Percentiles rank a stretch among this genome's conserved stretches.
These are phyloP conservation scores for Pocillopora grandis DNA, from an alignment of 92 coral and sea anemone genomes.

Conservation along the genomic window DNA sequence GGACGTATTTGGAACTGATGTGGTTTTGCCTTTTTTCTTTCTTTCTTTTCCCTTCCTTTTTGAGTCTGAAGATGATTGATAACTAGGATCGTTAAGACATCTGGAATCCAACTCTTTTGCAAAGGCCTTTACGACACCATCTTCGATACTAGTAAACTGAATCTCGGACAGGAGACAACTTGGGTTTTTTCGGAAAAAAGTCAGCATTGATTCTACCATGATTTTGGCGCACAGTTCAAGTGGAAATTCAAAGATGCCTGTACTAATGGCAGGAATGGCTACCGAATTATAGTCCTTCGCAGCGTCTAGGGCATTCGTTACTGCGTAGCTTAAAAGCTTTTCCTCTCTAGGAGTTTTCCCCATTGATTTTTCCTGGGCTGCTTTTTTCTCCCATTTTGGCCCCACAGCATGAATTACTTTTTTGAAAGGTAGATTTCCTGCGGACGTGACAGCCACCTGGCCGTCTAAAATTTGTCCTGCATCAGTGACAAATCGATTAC, in stretches of 20 bases:
- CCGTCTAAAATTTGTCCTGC: slow-evolving; percentile 50
- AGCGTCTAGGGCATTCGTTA: slow-evolving; percentile 38
- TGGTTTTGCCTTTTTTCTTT: background rate
- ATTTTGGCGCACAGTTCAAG: slow-evolving; percentile 60
- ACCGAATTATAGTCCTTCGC: slow-evolving; percentile 52
- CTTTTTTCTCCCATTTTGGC: slow-evolving; percentile 47
- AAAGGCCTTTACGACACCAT: slow-evolving; percentile 50
- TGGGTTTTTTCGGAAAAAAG: slow-evolving; percentile 40
- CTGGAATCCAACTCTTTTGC: slow-evolving; percentile 46
- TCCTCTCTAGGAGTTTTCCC: slow-evolving; percentile 39
- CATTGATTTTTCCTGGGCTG: slow-evolving; percentile 11
- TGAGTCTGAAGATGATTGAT: slow-evolving; percentile 17
- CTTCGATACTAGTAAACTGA: slow-evolving; percentile 65
- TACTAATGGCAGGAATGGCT: slow-evolving; percentile 77
- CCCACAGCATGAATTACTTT: slow-evolving; percentile 72
- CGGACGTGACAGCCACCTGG: slow-evolving; percentile 54
- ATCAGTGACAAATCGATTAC: slow-evolving; percentile 41
- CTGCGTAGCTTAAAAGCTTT: slow-evolving; percentile 35
- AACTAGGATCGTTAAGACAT: slow-evolving; percentile 40
- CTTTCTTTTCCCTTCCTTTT: background rate
- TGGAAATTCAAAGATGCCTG: slow-evolving; percentile 69
- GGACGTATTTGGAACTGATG: background rate
- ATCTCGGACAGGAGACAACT: slow-evolving; percentile 54
- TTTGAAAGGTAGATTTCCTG: slow-evolving; percentile 72
- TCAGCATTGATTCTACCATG: slow-evolving; percentile 50